These are phyloP conservation scores for Atethmia centrago DNA, from an alignment of 2,888 invertebrate species.

Conservation along the genomic window DNA sequence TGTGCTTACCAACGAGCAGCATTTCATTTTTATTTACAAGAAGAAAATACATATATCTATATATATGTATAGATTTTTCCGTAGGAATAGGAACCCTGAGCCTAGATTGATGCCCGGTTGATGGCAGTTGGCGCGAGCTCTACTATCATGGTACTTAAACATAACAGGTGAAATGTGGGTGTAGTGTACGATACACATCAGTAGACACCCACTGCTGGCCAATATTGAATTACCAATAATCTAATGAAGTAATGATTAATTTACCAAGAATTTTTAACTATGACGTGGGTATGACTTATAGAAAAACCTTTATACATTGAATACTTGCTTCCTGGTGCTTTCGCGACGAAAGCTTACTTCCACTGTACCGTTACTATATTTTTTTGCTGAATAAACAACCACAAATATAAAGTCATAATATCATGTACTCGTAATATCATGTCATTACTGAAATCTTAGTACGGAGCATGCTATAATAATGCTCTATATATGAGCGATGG, in stretches of 20 bases:
- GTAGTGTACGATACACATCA: not conserved
- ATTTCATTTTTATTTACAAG: not conserved
- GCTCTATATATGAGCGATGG: constrained; percentile 42
- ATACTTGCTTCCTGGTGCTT: not conserved
- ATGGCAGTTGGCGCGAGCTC: not conserved
- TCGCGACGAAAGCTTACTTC: not conserved
- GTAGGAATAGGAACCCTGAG: not conserved
- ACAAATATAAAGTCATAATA: constrained; percentile 22
- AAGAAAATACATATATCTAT: no score
- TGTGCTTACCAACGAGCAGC: not conserved
- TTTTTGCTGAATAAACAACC: not conserved
- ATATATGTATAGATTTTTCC: not conserved
- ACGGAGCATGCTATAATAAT: constrained; percentile 4
- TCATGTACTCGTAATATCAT: no score
- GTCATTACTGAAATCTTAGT: constrained; percentile 1
- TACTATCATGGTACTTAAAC: not conserved
- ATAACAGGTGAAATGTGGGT: constrained; percentile 1
- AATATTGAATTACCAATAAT: constrained; percentile 15
- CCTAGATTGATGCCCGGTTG: not conserved
- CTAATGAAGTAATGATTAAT: constrained; percentile 7
- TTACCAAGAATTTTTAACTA: constrained; percentile 7
- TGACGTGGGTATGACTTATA: constrained; percentile 6
- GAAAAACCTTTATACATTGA: not conserved
- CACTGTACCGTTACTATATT: not conserved
- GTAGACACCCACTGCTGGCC: constrained; percentile 13